Conservation (phyloP, 2,113 vertebrate species). For the Hippocampus zosterae region DNA sequence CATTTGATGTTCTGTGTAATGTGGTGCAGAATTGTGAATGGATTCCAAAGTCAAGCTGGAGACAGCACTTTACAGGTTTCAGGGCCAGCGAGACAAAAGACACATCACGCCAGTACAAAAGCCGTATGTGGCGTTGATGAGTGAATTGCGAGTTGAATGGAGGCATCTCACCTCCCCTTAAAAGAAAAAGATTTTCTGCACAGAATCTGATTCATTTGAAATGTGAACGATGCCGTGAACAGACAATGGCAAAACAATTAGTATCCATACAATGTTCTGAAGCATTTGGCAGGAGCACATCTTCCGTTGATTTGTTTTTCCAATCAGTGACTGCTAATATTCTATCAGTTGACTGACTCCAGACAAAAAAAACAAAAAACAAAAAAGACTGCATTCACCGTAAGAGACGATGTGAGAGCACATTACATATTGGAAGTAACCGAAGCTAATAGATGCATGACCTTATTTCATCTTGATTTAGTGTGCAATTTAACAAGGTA, state of each 20-base stretch:
- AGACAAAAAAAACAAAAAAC: constrained; percentile 1
- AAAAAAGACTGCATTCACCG: constrained; percentile 25
- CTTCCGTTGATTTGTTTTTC: constrained; percentile 47
- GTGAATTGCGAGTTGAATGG: neutral
- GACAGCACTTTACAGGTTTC: neutral
- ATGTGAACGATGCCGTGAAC: constrained; percentile 39
- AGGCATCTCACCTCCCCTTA: constrained; percentile 13
- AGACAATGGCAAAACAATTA: constrained; percentile 52
- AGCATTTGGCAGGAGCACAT: constrained; percentile 36
- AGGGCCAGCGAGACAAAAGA: neutral
- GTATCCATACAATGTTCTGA: constrained; percentile 33
- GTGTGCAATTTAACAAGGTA: constrained; percentile 38
- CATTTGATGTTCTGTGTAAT: neutral
- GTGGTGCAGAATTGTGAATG: neutral
- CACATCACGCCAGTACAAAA: neutral
- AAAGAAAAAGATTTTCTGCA: constrained; percentile 40
- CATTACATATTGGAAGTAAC: constrained; percentile 7
- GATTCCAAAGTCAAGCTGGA: neutral
- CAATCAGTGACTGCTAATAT: constrained; percentile 10
- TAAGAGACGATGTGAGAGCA: constrained; percentile 28
- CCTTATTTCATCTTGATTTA: constrained; percentile 39
- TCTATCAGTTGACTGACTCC: constrained; percentile 33
- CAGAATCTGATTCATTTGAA: constrained; percentile 52
- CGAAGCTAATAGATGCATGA: constrained; percentile 7
- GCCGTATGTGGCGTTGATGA: neutral